phyloP scores from a whole-genome alignment of 1,140 invertebrate genomes.

The Parapsyche elsis region DNA sequence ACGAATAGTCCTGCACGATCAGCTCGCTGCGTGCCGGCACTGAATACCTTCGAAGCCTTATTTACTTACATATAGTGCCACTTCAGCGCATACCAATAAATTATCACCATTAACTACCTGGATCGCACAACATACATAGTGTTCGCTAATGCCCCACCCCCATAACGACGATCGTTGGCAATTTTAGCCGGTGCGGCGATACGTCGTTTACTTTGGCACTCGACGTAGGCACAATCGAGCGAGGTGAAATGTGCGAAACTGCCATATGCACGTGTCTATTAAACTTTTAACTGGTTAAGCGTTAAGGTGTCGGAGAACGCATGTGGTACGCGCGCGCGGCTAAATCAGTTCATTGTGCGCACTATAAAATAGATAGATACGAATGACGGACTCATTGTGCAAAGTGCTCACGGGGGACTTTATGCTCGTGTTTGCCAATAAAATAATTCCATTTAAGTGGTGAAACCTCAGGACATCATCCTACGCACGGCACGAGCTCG shows the following conservation, averaged over 20 bases:
- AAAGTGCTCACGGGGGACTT: background rate
- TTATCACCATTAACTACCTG: constrained; percentile 23
- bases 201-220: too few species aligned
- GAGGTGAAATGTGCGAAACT: too few species aligned
- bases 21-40: constrained; percentile 49
- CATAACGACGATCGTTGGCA: too few species aligned
- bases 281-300: too few species aligned
- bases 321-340: too few species aligned
- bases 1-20: constrained; percentile 53
- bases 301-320: too few species aligned
- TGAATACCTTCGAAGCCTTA: constrained; percentile 52
- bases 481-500: constrained; percentile 37
- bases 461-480: constrained; percentile 35
- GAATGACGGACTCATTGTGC: constrained; percentile 10
- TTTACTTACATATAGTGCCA: constrained; percentile 47
- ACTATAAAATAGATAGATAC: background rate
- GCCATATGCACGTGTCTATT: too few species aligned
- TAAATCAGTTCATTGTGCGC: background rate
- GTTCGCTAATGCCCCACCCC: background rate
- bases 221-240: too few species aligned
- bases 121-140: background rate
- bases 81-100: constrained; percentile 32
- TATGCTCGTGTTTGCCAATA: constrained; percentile 25
- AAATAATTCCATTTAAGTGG: constrained; percentile 42
- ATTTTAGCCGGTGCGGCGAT: too few species aligned